Base-by-base conservation (phyloP, 2,113 vertebrate species). In the Castor canadensis region DNA sequence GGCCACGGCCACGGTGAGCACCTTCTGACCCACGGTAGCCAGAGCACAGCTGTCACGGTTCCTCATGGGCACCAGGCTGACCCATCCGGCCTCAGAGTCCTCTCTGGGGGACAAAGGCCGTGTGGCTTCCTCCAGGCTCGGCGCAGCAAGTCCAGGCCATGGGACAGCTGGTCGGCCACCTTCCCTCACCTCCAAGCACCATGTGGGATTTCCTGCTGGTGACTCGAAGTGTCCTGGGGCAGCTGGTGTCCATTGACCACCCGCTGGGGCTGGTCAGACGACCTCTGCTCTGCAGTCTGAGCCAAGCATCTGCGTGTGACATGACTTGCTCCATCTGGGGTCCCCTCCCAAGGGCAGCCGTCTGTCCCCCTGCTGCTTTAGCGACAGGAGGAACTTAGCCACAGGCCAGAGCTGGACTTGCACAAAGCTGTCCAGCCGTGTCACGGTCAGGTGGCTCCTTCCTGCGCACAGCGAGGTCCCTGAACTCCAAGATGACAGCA, bases 361-460 rank as follows among this genome's bases (percentile, higher is more conserved):
- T 26, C 28, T 24, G 58, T 1, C 35, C 20, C 47, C 13, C 0
- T 20, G 30, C n/a, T 0, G 9, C 60, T 52, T 2, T 7, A 76
- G 49, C 0, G 62, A 35, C 9, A 32, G 47, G n/a, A 81, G 0
- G 40, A 32, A 22, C n/a, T 3, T 0, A 9, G 6, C 20, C 6
- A 15, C 56, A 67, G 77, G 17, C 5, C n/a, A n/a, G n/a, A 85
- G 3, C 64, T 24, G 35, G 2, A 67, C 40, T 62, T 45, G 58
- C 83, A 35, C 2, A 40, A 22, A 28, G 5, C 38, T 19, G 12
- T 32, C 49, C 43, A 6, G 35, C 22, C 19, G 8, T 60, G 76
- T 28, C 45, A 45, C 38, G 30, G 56, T 58, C 26, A 0, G 6
- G 24, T 0, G n/a, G 64, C 35, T 19, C 67, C 43, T 71, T 66